Conservation (phyloP, 2,113 vertebrate species). For the Chionomys nivalis region DNA sequence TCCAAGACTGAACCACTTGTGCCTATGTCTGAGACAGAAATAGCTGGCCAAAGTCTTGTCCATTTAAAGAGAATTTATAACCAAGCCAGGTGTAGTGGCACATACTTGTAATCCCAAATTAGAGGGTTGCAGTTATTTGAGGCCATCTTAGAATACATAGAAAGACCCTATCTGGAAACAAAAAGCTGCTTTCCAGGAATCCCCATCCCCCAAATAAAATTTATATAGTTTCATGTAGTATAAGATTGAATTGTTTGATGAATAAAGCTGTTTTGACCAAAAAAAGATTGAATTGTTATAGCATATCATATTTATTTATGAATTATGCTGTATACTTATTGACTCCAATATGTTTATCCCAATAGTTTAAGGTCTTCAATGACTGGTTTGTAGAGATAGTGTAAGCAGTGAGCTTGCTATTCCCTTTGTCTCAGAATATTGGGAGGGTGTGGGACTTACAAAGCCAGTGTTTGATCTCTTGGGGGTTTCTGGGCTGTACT, state of each 20-base stretch:
- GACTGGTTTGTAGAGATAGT: not conserved
- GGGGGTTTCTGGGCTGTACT: not conserved
- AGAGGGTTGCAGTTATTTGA: not conserved
- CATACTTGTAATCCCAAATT: not conserved
- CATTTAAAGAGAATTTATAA: not conserved
- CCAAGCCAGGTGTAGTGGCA: not conserved
- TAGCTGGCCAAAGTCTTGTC: not conserved
- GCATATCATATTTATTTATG: not conserved
- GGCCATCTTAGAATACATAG: not conserved
- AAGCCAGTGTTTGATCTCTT: not conserved
- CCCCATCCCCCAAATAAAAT: not conserved
- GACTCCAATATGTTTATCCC: not conserved
- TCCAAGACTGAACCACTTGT: no score
- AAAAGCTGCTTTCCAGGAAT: not conserved
- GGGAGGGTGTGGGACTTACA: not conserved
- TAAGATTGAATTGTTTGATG: no score
- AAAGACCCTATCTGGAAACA: not conserved
- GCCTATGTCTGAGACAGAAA: fast-evolving
- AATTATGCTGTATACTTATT: not conserved
- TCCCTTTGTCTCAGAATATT: not conserved
- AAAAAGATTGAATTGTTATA: no score
- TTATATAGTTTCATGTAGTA: not conserved
- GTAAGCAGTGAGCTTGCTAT: not conserved
- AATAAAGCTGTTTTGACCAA: no score
- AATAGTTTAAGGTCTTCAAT: not conserved